Percentiles rank a stretch among this genome's conserved stretches.
These are phyloP conservation scores for Tillus elongatus DNA, from an alignment of 2,888 invertebrate genomes.

Conservation along the genomic window DNA sequence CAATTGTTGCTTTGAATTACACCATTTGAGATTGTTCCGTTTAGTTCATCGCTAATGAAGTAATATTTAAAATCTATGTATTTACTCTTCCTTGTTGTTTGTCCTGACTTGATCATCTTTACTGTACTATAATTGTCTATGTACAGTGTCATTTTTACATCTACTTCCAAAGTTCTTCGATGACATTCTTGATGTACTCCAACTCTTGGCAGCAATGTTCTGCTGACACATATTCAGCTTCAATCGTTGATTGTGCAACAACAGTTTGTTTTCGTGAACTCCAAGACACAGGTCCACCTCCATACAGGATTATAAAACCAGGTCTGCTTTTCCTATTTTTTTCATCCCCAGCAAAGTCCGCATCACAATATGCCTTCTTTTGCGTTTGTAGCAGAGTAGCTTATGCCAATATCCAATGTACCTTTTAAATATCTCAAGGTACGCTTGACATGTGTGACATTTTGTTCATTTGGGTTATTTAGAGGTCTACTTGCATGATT, in stretches of 20 bases:
- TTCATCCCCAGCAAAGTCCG: conserved; percentile 14
- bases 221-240: conserved; percentile 24
- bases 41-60: too few species aligned
- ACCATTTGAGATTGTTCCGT: too few species aligned
- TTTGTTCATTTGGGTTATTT: conserved; percentile 12
- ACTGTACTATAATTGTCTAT: conserved; percentile 7
- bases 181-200: too few species aligned
- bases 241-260: conserved; percentile 22
- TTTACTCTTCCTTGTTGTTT: too few species aligned
- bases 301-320: neutral
- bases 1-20: too few species aligned
- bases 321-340: neutral
- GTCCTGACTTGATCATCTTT: conserved; percentile 8
- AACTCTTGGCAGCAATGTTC: too few species aligned
- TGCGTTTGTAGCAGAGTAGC: too few species aligned
- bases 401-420: conserved; percentile 21
- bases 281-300: conserved; percentile 27
- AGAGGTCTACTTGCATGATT: conserved; percentile 22
- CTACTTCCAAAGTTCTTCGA: too few species aligned
- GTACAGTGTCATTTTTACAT: too few species aligned
- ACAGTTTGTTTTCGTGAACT: conserved; percentile 17
- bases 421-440: too few species aligned
- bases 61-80: too few species aligned
- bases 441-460: conserved; percentile 20
- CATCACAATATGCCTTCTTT: conserved; percentile 11